These are phyloP conservation scores for Gymnodraco acuticeps DNA, from an alignment of 2,797 vertebrate species.

Conservation along the genomic window DNA sequence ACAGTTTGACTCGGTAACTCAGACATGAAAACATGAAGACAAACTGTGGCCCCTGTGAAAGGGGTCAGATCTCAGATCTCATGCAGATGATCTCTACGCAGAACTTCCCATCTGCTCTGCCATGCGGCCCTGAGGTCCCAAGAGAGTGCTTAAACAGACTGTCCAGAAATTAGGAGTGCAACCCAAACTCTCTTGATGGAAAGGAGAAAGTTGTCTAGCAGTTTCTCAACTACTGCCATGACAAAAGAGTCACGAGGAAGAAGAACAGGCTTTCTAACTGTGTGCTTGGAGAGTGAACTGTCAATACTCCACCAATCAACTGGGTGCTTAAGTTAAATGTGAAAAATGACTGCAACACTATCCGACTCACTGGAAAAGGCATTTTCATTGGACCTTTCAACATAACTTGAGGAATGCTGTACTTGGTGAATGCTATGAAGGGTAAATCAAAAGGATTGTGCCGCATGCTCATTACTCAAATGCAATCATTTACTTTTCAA, in stretches of 20 bases:
- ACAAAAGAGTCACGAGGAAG: background rate
- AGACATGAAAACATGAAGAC: constrained; percentile 66
- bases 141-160: constrained; percentile 78
- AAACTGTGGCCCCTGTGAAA: constrained; percentile 67
- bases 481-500: background rate
- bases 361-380: background rate
- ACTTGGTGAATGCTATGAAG: no score
- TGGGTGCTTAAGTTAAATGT: background rate
- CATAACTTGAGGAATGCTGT: background rate
- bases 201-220: constrained; percentile 24
- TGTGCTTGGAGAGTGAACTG: background rate
- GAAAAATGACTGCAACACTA: background rate
- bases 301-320: background rate
- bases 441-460: background rate
- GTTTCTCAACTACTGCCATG: background rate
- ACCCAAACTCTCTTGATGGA: constrained; percentile 41
- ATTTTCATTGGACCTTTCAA: background rate
- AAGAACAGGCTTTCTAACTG: background rate
- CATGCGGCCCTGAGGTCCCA: constrained; percentile 55
- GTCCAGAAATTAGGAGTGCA: constrained; percentile 70
- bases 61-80: constrained; percentile 72
- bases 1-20: constrained; percentile 27
- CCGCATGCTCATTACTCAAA: background rate
- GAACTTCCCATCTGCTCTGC: constrained; percentile 71
- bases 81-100: constrained; percentile 65